Base-by-base conservation (phyloP, 2,888 invertebrate genomes). In the Pandemis cinnamomeana region DNA sequence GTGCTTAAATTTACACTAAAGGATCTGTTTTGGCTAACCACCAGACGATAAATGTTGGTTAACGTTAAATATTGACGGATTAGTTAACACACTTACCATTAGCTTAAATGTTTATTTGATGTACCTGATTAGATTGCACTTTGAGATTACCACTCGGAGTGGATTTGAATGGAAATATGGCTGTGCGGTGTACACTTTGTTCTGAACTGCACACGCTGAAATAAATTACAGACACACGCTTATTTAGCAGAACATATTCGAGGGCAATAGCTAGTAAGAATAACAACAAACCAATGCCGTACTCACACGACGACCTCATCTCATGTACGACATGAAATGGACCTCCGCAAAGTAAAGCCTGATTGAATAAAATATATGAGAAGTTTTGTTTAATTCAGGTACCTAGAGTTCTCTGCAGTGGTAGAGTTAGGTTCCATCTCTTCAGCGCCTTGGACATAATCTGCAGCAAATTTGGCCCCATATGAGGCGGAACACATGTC, bases 131-230 rank as follows among this genome's bases (percentile, higher is more conserved):
- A 2, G 96, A 96, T 72, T 95, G 93, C 75, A 96, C 95, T 92
- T 96, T 96, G 70, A 96, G 89, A 85, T 96, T 95, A 78, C 96
- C 96, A 85, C 96, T 96, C 0, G 96, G 95, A 0, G 96, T 96
- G 2, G 94, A 86, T 83, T 95, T 95, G 81, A 96, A 96, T 3
- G 96, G 96, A 85, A 96, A 96, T n/a, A 89, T 77, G 36, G 91
- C 87, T 63, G 83, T 84, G 90, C 75, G 67, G 36, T 88, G 87
- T 41, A 78, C 67, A 67, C 81, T 86, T 42, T 83, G 86, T 5
- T 88, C 89, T 60, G 84, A 82, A 79, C 90, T 91, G 73, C 81
- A 87, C n/a, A 83, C 72, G 79, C 92, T 93, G 82, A 70, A 83
- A 78, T 63, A 61, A 64, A 41, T 46, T 81, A 83, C 55, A 36